phyloP scores from a whole-genome alignment of 2,888 invertebrate genomes.

The Agonopterix subpropinquella region DNA sequence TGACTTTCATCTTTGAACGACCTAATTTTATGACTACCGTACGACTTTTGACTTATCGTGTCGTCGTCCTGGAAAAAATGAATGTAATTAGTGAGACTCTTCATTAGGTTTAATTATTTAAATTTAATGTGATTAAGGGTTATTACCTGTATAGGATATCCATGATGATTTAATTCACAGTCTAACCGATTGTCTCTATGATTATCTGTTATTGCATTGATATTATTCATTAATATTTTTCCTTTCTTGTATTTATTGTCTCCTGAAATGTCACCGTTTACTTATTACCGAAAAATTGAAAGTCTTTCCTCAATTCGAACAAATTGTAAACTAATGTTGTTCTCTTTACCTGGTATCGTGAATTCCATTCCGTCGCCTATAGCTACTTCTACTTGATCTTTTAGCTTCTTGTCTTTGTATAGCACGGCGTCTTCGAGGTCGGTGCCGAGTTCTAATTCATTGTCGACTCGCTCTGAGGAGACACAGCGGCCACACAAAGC shows the following conservation, averaged over 20 bases:
- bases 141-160: constrained; percentile 76
- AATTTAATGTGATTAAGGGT: not conserved
- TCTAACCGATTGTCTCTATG: constrained; percentile 86
- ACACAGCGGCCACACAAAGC: constrained; percentile 79
- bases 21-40: constrained; percentile 93
- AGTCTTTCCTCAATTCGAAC: not conserved
- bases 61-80: constrained; percentile 78
- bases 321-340: constrained; percentile 6
- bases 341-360: constrained; percentile 86
- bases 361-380: constrained; percentile 96
- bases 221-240: constrained; percentile 87
- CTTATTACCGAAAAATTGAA: not conserved
- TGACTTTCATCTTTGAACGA: constrained; percentile 94
- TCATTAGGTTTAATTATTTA: not conserved
- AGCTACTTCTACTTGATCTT: constrained; percentile 92
- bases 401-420: constrained; percentile 91
- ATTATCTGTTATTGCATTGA: constrained; percentile 85
- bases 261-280: constrained; percentile 62
- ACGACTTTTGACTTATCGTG: constrained; percentile 92
- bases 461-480: constrained; percentile 80
- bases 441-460: constrained; percentile 78
- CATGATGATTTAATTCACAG: constrained; percentile 84
- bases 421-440: constrained; percentile 89
- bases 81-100: too few species aligned
- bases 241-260: constrained; percentile 90